phyloP scores from a whole-genome alignment of 2,797 vertebrate species.

The Anolis apletophallus region DNA sequence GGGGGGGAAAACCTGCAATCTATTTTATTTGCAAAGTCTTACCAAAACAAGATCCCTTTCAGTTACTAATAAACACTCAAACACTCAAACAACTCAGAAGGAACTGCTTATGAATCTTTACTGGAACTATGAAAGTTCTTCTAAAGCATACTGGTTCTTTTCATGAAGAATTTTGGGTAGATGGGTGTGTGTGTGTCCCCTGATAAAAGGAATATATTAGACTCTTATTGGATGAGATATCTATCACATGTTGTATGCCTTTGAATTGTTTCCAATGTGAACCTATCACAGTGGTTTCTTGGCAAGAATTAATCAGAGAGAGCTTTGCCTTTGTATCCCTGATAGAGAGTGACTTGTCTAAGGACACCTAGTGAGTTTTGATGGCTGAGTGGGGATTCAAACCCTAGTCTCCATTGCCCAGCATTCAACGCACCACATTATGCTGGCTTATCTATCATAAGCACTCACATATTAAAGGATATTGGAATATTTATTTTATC shows the following conservation, averaged over 20 bases:
- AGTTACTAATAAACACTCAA: background rate
- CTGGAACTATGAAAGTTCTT: background rate
- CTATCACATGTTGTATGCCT: background rate
- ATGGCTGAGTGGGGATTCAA: too few species aligned
- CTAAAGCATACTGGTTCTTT: background rate
- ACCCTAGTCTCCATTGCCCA: too few species aligned
- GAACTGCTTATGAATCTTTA: background rate
- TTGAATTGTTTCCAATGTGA: too few species aligned
- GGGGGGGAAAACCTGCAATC: too few species aligned
- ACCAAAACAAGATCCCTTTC: constrained; percentile 7
- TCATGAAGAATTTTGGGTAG: background rate
- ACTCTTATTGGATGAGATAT: background rate
- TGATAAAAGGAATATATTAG: background rate
- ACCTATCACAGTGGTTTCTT: too few species aligned
- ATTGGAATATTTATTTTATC: background rate
- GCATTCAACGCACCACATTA: too few species aligned
- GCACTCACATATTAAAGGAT: background rate
- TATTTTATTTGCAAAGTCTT: background rate
- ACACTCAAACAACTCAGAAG: background rate
- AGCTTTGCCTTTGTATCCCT: too few species aligned
- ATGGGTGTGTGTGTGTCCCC: too few species aligned
- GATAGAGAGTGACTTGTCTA: too few species aligned
- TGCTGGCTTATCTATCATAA: background rate
- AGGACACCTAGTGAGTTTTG: too few species aligned
- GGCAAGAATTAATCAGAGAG: too few species aligned